Evolutionary conservation across 2,797 vertebrate species (phyloP), one percentile per base, ranked within the genome.

Genomic region (Mormyrops boulengeri): DNA sequence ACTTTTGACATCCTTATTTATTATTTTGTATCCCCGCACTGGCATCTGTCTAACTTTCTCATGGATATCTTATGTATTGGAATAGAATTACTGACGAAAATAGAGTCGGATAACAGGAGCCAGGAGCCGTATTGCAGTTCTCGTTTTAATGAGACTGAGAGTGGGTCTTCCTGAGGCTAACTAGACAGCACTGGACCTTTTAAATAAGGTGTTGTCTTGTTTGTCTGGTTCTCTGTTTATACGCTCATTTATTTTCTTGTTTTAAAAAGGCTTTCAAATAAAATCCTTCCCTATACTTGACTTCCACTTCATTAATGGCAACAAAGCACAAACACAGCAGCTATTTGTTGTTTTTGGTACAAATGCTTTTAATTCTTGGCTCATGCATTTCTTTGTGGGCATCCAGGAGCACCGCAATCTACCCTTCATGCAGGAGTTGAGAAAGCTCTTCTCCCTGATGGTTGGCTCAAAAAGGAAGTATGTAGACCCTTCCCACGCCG

Each of bases 391-490:
- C 88, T 85, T 12, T 90, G 30, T 9, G 53, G 22, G 6, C 88
- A 9, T 85, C 34, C 91, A 99, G 98, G 98, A 99, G 93, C 97
- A 98, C 95, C 97, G 97, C 92, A 99, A 99, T 95, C 95, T 99
- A 92, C 98, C 98, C 91, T 99, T 99, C 92, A 99, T 99, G 98
- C 96, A 97, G 93, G 98, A 99, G 93, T 93, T 99, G 91, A 95
- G 98, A 91, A 97, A 97, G 91, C 96, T 99, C 2, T 99, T 99
- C 96, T 98, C 98, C 60, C 97, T 99, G 92, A 97, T 99, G 94
- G 97, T 98, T 93, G 98, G 98, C 47, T 99, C 98, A 6, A 98
- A 99, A 93, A 96, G 98, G 92, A 99, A 99, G 94, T 99, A 99
- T 0, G 98, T 99, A 91, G 98, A 99, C 93, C 98, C 98, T 0